These are phyloP conservation scores for Bacillus rossius DNA, from an alignment of 1,140 invertebrate genomes.

Conservation along the genomic window DNA sequence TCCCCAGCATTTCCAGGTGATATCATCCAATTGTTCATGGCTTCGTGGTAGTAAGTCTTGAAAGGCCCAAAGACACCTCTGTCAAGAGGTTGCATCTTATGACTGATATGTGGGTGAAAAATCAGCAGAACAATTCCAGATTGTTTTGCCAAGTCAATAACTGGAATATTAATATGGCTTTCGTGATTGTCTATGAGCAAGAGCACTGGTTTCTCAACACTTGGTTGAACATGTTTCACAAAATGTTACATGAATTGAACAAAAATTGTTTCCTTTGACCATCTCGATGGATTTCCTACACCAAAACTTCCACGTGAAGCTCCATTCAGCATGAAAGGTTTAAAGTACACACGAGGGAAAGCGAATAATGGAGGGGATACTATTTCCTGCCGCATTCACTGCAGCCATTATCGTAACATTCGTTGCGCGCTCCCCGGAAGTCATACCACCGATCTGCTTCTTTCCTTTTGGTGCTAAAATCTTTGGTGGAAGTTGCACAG, in stretches of 20 bases:
- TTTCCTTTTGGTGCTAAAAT: slow-evolving; percentile 23
- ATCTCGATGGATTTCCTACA: slow-evolving; percentile 32
- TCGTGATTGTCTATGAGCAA: slow-evolving; percentile 30
- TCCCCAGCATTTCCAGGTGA: slow-evolving; percentile 17
- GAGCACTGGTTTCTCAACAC: slow-evolving; percentile 15
- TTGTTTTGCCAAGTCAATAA: slow-evolving; percentile 30
- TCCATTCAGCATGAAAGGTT: slow-evolving; percentile 32
- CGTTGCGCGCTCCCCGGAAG: slow-evolving; percentile 38
- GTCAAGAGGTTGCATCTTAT: slow-evolving; percentile 39
- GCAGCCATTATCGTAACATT: slow-evolving; percentile 39
- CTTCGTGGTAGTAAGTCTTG: slow-evolving; percentile 28
- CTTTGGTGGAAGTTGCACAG: slow-evolving; percentile 31
- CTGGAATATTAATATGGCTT: slow-evolving; percentile 19
- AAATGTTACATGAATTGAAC: slow-evolving; percentile 38
- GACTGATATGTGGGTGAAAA: slow-evolving; percentile 40
- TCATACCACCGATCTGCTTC: slow-evolving; percentile 27
- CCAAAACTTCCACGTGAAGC: slow-evolving; percentile 34
- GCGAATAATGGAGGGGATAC: slow-evolving; percentile 40
- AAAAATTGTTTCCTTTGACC: slow-evolving; percentile 35
- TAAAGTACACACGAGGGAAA: slow-evolving; percentile 36
- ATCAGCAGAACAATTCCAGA: slow-evolving; percentile 35
- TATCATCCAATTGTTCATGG: slow-evolving; percentile 17
- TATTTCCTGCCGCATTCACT: slow-evolving; percentile 37
- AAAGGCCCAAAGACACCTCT: slow-evolving; percentile 25
- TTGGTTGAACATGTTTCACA: slow-evolving; percentile 24